These are phyloP conservation scores for Tetraodon nigroviridis DNA, from an alignment of 2,113 vertebrate genomes.

Conservation along the genomic window DNA sequence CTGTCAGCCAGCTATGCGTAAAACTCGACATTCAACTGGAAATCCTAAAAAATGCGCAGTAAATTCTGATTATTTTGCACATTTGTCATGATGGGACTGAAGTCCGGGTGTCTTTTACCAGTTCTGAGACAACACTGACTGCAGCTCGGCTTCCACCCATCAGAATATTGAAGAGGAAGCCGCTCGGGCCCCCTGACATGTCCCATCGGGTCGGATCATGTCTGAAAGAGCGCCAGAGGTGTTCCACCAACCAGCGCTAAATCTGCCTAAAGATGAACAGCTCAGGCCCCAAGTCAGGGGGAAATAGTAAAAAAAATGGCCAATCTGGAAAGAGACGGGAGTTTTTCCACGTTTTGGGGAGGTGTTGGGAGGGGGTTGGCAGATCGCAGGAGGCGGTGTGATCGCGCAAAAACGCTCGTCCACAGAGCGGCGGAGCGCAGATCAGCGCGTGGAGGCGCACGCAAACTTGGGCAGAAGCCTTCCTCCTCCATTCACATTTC, in stretches of 20 bases:
- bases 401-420: conserved; percentile 15
- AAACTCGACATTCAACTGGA: too few species aligned
- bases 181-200: too few species aligned
- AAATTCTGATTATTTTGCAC: too few species aligned
- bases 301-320: background rate
- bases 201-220: too few species aligned
- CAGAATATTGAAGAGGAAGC: conserved; percentile 11
- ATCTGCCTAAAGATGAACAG: background rate
- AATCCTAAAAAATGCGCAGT: too few species aligned
- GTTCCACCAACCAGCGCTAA: too few species aligned
- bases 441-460: conserved; percentile 26
- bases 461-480: conserved; percentile 3
- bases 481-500: background rate
- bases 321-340: background rate
- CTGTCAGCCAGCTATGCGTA: too few species aligned
- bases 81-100: too few species aligned
- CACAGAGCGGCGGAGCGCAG: conserved; percentile 17
- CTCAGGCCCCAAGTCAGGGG: too few species aligned
- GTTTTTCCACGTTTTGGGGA: too few species aligned
- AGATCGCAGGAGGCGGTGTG: conserved; percentile 29
- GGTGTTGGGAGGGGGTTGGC: background rate
- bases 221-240: too few species aligned
- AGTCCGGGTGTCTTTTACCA: background rate
- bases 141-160: conserved; percentile 2
- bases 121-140: background rate